Conservation (phyloP, 2,888 invertebrate species). For the Fissipunctia ypsillon region DNA sequence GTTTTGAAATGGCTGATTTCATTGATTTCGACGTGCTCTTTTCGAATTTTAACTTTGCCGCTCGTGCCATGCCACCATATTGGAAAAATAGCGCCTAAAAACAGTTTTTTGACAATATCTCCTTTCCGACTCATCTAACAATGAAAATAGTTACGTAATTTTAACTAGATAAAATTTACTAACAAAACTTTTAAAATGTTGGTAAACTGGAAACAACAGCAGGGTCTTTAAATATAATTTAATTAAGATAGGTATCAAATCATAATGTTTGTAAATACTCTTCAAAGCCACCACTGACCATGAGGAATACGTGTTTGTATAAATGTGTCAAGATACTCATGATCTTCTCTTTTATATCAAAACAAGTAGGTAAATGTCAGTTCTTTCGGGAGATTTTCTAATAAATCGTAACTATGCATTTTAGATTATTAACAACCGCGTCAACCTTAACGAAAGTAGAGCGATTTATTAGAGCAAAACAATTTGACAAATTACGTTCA, state of each 20-base stretch:
- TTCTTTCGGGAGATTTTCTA: constrained; percentile 23
- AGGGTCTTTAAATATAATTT: neutral
- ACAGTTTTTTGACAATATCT: too few relatives aligned
- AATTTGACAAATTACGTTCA: constrained; percentile 54
- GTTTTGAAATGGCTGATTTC: neutral
- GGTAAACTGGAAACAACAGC: neutral
- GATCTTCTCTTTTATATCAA: constrained; percentile 33
- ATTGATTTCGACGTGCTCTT: neutral
- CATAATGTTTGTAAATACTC: constrained; percentile 32
- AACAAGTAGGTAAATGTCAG: constrained; percentile 32
- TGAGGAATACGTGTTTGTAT: constrained; percentile 29
- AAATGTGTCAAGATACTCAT: constrained; percentile 49
- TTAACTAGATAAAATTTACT: neutral
- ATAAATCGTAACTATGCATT: constrained; percentile 44
- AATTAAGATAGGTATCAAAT: neutral
- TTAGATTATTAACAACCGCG: constrained; percentile 49
- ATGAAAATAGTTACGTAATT: neutral
- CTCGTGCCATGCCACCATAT: neutral
- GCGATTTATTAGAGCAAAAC: constrained; percentile 62
- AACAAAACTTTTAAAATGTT: neutral
- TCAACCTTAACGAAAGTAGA: constrained; percentile 62
- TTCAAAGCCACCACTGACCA: constrained; percentile 39
- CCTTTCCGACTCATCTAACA: neutral
- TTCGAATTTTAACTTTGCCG: neutral
- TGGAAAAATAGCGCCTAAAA: neutral